Evolutionary conservation across 2,113 vertebrate species (phyloP).

Genomic region (Chamaetylas fuelleborni): DNA sequence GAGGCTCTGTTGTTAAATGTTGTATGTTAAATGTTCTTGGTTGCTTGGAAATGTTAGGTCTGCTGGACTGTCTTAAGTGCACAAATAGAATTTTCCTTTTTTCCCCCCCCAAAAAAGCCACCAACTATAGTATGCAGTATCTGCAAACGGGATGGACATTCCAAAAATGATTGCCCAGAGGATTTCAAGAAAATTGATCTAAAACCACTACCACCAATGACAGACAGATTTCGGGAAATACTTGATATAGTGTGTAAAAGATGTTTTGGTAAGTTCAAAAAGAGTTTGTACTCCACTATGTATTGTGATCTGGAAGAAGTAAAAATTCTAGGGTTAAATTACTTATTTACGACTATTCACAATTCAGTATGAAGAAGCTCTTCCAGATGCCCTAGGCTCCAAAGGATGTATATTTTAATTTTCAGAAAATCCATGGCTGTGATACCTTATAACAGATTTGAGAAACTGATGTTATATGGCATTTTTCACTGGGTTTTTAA

Average conservation of each 20-base stretch:
- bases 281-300: neutral
- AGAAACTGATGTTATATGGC: neutral
- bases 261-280: slow-evolving; percentile 85
- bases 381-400: neutral
- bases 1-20: neutral
- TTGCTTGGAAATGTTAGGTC: neutral
- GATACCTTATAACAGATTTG: neutral
- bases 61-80: neutral
- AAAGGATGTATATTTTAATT: neutral
- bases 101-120: slow-evolving; percentile 66
- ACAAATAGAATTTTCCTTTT: neutral
- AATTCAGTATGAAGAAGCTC: neutral
- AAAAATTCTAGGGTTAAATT: neutral
- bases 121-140: slow-evolving; percentile 98
- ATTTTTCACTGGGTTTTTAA: neutral
- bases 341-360: neutral
- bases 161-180: slow-evolving; percentile 96
- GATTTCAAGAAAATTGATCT: slow-evolving; percentile 99
- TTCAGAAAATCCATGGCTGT: neutral
- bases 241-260: slow-evolving; percentile 90
- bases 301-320: neutral
- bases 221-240: slow-evolving; percentile 88
- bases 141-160: slow-evolving; percentile 97
- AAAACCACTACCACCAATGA: slow-evolving; percentile 91
- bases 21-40: neutral